Evolutionary conservation across 2,113 vertebrate species (phyloP), one percentile per base, ranked within the genome.

Genomic region (Rhodinocichla rosea): DNA sequence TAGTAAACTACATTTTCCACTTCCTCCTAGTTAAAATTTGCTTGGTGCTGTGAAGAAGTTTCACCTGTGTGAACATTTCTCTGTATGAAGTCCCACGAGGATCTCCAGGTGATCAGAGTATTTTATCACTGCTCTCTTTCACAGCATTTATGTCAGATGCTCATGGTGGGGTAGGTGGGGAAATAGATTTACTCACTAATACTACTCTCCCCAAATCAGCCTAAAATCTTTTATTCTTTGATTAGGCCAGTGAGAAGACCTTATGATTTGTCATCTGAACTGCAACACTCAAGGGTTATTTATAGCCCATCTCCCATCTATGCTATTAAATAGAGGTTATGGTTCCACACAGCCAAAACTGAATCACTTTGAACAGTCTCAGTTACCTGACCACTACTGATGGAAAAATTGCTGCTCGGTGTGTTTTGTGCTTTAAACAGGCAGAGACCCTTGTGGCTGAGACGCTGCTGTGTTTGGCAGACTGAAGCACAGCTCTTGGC

Each of bases 361-460:
- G 57, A 68, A 47, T 7, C 59, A 10, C 64, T 62, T 69, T 39
- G 32, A 63, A 24, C 73, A 75, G 37, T 6, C 69, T 42, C 42
- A 2, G 1, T n/a, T 47, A 77, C n/a, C 30, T 64, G 62, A 33
- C 39, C 44, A 62, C 11, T 15, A 18, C 0, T 0, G 1, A 24
- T 1, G 3, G 32, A 85, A 68, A 64, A 68, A 64, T 1, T 30
- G 18, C 60, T 65, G 32, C 37, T 45, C 23, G 20, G 15, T 40
- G 32, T 35, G 27, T 27, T 91, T 44, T 37, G 37, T 49, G 16
- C 50, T 85, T 47, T 37, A 40, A 30, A 35, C 23, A 20, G 11
- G 42, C 37, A 84, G 73, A 83, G 32, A 15, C 56, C 30, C 33
- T 47, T 1, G 0, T 2, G 1, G 13, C 7, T 50, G 23, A 86